Conservation (phyloP, 2,888 invertebrate species). For the Phragmatobia fuliginosa region DNA sequence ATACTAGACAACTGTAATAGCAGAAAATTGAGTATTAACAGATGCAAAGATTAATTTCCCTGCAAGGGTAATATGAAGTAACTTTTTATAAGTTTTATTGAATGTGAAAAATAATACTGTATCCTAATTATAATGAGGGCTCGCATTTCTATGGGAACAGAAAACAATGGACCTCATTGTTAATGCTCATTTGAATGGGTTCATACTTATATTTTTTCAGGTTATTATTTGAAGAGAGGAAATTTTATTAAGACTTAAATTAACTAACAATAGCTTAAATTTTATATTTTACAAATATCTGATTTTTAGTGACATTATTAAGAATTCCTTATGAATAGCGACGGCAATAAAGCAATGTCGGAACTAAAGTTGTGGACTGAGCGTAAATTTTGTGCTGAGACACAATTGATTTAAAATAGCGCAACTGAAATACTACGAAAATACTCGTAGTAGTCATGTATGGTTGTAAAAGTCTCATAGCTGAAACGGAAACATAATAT, state of each 20-base stretch:
- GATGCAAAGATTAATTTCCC: background rate
- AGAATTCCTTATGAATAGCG: background rate
- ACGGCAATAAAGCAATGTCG: background rate
- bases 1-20: no score
- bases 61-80: background rate
- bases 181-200: conserved; percentile 45
- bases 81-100: background rate
- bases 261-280: background rate
- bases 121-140: conserved; percentile 41
- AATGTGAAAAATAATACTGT: conserved; percentile 26
- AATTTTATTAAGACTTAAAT: conserved; percentile 8
- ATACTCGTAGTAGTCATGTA: background rate
- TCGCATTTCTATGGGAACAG: conserved; percentile 43
- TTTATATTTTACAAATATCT: background rate
- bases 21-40: background rate
- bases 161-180: conserved; percentile 47
- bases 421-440: background rate
- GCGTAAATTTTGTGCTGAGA: background rate
- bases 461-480: background rate
- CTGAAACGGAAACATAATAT: background rate
- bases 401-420: background rate
- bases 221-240: conserved; percentile 29
- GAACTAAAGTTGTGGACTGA: background rate
- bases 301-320: background rate
- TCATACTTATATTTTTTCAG: conserved; percentile 40